phyloP scores from a whole-genome alignment of 2,888 invertebrate species.

The Tetragnatha montana region DNA sequence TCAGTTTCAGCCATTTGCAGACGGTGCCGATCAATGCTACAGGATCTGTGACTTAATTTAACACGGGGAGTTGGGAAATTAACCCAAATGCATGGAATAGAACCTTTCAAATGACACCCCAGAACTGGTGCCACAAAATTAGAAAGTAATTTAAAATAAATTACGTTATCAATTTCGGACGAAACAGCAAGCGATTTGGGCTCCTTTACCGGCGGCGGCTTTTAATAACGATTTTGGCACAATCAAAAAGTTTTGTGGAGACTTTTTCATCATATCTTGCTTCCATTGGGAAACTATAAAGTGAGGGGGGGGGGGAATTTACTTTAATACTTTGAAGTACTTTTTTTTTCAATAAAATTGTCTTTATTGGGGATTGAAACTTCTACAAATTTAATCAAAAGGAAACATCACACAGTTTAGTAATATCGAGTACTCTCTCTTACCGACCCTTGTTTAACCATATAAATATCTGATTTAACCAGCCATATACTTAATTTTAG shows the following conservation, averaged over 20 bases:
- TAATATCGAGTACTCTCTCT: too few relatives aligned
- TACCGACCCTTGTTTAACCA: too few relatives aligned
- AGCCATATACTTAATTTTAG: too few relatives aligned
- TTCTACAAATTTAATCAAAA: too few relatives aligned
- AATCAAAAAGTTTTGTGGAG: constrained; percentile 1
- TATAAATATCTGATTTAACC: too few relatives aligned
- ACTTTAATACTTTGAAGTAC: too few relatives aligned
- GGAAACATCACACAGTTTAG: too few relatives aligned
- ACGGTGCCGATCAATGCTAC: constrained; percentile 45
- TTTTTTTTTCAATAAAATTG: too few relatives aligned
- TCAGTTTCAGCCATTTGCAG: not conserved
- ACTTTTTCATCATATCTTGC: not conserved
- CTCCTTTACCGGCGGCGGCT: constrained; percentile 4
- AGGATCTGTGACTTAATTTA: constrained; percentile 47
- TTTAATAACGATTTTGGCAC: constrained; percentile 6
- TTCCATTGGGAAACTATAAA: not conserved
- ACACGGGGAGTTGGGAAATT: constrained; percentile 1
- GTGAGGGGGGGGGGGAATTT: not conserved
- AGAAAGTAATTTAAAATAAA: constrained; percentile 59
- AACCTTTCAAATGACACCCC: constrained; percentile 28
- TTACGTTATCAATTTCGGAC: constrained; percentile 54
- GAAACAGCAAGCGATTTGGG: constrained; percentile 17
- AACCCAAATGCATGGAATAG: not conserved
- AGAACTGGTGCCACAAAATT: constrained; percentile 24
- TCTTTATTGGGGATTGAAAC: too few relatives aligned